Conservation (phyloP, 2,888 invertebrate genomes). For the Elmis aenea region DNA sequence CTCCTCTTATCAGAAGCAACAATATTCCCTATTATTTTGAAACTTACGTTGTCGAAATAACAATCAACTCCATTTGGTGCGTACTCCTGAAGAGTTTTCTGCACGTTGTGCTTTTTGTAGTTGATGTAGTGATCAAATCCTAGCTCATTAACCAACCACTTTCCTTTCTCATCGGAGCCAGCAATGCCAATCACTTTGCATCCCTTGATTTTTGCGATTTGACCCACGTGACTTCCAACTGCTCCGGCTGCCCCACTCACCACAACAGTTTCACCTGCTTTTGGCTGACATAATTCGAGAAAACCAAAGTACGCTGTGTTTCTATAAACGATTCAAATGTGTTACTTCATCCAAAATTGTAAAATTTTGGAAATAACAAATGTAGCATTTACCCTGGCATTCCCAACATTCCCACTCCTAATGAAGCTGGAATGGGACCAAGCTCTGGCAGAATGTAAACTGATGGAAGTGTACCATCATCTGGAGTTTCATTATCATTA, state of each 20-base stretch:
- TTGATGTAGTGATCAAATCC: slow-evolving; percentile 66
- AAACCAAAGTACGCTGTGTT: slow-evolving; percentile 72
- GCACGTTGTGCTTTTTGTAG: slow-evolving; percentile 60
- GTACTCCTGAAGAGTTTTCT: slow-evolving; percentile 51
- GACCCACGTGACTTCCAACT: slow-evolving; percentile 72
- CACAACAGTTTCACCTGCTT: slow-evolving; percentile 67
- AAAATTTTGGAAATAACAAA: background rate
- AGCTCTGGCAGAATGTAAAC: slow-evolving; percentile 50
- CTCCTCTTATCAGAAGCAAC: too few species aligned
- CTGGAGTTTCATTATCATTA: slow-evolving; percentile 46
- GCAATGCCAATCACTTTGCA: slow-evolving; percentile 67
- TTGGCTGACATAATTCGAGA: slow-evolving; percentile 64
- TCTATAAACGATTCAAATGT: slow-evolving; percentile 41
- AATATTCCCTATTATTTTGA: too few species aligned
- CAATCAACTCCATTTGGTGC: slow-evolving; percentile 68
- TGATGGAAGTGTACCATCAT: background rate
- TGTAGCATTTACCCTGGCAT: slow-evolving; percentile 60
- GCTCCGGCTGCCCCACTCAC: slow-evolving; percentile 74
- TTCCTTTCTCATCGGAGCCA: slow-evolving; percentile 66
- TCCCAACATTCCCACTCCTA: slow-evolving; percentile 60
- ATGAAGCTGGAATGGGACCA: slow-evolving; percentile 54
- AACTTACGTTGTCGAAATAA: slow-evolving; percentile 70
- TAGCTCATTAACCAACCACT: slow-evolving; percentile 58
- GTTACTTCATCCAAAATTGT: background rate
- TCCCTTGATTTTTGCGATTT: slow-evolving; percentile 69